phyloP scores from a whole-genome alignment of 2,113 vertebrate genomes.

The Aptenodytes forsteri region DNA sequence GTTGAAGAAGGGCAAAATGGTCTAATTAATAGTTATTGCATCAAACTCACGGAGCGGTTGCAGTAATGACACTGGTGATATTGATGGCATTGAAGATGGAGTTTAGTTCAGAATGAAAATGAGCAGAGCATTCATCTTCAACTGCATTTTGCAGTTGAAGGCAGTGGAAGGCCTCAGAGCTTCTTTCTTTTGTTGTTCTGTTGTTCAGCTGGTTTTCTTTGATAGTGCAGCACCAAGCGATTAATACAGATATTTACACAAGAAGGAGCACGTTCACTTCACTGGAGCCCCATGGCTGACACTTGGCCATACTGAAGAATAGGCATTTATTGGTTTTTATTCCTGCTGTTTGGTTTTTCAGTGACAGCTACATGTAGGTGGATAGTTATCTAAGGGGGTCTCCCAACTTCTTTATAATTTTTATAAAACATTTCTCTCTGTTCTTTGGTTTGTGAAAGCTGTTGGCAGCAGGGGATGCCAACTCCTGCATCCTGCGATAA shows the following conservation, averaged over 20 bases:
- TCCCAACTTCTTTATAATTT: conserved; percentile 47
- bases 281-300: neutral
- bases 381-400: conserved; percentile 42
- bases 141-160: neutral
- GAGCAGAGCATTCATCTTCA: conserved; percentile 42
- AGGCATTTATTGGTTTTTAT: conserved; percentile 37
- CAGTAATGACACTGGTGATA: conserved; percentile 54
- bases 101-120: conserved; percentile 55
- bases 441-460: conserved; percentile 46
- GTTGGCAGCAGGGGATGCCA: conserved; percentile 9
- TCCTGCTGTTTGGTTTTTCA: conserved; percentile 36
- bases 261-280: neutral
- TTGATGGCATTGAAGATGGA: conserved; percentile 58
- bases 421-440: conserved; percentile 31
- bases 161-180: neutral
- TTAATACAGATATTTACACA: conserved; percentile 31
- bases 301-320: neutral
- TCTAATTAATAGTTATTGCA: conserved; percentile 68
- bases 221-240: conserved; percentile 24
- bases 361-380: conserved; percentile 45
- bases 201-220: conserved; percentile 36
- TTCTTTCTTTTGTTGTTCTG: conserved; percentile 14
- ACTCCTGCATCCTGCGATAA: conserved; percentile 55
- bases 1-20: conserved; percentile 24
- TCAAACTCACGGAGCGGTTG: conserved; percentile 29